Percentiles rank a stretch among this genome's conserved stretches.
Evolutionary conservation across 2,797 vertebrate genomes (phyloP).

Genomic region (Typhlichthys subterraneus): DNA sequence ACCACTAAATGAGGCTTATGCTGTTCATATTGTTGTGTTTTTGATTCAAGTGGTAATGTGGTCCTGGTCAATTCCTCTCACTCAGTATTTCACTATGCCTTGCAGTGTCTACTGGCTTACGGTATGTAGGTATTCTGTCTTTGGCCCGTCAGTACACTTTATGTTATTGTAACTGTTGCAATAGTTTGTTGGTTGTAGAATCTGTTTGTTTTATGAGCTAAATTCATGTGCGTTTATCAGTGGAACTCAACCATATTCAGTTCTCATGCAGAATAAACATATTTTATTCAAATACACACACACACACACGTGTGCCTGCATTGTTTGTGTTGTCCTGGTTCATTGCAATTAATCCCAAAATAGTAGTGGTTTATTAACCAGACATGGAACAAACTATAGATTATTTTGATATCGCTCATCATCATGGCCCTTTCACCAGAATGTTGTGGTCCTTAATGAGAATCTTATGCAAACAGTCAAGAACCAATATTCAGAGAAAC

Average conservation of each 20-base stretch:
- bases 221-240: slow-evolving; percentile 75
- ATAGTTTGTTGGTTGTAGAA: slow-evolving; percentile 80
- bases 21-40: slow-evolving; percentile 1
- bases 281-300: slow-evolving; percentile 78
- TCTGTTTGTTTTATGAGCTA: slow-evolving; percentile 71
- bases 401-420: too few relatives aligned
- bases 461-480: too few relatives aligned
- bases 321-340: background rate
- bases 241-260: slow-evolving; percentile 74
- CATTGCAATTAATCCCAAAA: background rate
- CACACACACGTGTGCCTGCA: slow-evolving; percentile 5
- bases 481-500: too few relatives aligned
- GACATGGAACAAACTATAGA: too few relatives aligned
- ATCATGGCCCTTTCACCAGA: too few relatives aligned
- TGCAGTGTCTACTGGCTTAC: slow-evolving; percentile 51
- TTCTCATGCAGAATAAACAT: slow-evolving; percentile 84
- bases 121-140: slow-evolving; percentile 57
- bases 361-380: too few relatives aligned
- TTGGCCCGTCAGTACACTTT: slow-evolving; percentile 40
- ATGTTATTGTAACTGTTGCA: slow-evolving; percentile 72
- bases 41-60: background rate
- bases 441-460: too few relatives aligned
- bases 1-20: background rate
- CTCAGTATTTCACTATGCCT: slow-evolving; percentile 57
- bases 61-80: slow-evolving; percentile 47